phyloP scores from a whole-genome alignment of 2,113 vertebrate species.

The Bostrychus sinensis region DNA sequence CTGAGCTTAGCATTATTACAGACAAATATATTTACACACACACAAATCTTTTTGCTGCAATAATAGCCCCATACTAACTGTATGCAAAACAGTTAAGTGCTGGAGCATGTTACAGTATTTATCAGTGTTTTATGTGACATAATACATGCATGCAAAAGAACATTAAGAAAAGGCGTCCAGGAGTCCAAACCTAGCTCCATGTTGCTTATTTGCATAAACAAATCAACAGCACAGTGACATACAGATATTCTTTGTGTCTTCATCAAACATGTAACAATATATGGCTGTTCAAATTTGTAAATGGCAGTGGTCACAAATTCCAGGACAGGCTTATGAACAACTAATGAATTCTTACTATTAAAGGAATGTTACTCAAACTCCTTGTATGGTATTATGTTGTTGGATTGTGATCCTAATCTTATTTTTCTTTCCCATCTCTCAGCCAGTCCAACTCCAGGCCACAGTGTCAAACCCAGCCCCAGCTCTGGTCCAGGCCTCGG shows the following conservation, averaged over 20 bases:
- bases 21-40: too few species aligned
- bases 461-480: conserved; percentile 77
- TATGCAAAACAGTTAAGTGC: too few species aligned
- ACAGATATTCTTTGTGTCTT: not conserved
- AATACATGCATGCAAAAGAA: too few species aligned
- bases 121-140: not conserved
- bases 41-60: too few species aligned
- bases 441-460: conserved; percentile 74
- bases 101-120: too few species aligned
- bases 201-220: not conserved
- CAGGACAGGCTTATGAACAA: not conserved
- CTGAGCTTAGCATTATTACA: too few species aligned
- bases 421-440: not conserved
- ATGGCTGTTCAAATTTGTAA: not conserved
- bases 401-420: too few species aligned
- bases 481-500: conserved; percentile 76
- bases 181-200: not conserved
- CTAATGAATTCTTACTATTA: not conserved
- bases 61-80: too few species aligned
- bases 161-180: not conserved
- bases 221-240: not conserved
- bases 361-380: not conserved
- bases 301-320: not conserved
- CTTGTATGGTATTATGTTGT: not conserved
- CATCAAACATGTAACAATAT: not conserved